Conservation (phyloP, 2,888 invertebrate species). For the Osedax frankpressi region DNA sequence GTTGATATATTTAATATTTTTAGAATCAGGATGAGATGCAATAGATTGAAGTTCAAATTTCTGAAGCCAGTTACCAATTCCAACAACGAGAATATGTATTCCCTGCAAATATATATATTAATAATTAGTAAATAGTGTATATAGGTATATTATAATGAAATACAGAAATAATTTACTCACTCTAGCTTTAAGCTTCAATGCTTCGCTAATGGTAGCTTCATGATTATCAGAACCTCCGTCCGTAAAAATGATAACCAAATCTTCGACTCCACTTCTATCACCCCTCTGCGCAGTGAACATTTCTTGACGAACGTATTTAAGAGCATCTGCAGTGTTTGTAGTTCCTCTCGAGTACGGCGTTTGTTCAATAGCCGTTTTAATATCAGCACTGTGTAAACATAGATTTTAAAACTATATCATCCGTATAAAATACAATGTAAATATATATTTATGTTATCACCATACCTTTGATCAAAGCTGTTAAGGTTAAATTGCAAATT, state of each 20-base stretch:
- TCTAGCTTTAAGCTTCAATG: slow-evolving; percentile 1
- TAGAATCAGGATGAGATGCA: slow-evolving; percentile 13
- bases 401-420: too few species aligned
- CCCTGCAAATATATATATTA: slow-evolving; percentile 4
- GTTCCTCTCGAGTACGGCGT: slow-evolving; percentile 2
- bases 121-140: neutral
- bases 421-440: too few species aligned
- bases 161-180: neutral
- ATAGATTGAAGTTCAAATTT: slow-evolving; percentile 18
- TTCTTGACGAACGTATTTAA: neutral
- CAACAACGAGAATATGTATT: slow-evolving; percentile 14
- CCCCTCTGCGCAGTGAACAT: slow-evolving; percentile 14
- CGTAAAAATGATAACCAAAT: slow-evolving; percentile 21
- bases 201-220: slow-evolving; percentile 5
- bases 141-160: neutral
- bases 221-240: slow-evolving; percentile 20
- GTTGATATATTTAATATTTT: neutral
- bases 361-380: too few species aligned
- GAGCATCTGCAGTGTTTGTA: slow-evolving; percentile 8
- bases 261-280: slow-evolving; percentile 13
- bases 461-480: too few species aligned
- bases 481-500: neutral
- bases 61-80: slow-evolving; percentile 18
- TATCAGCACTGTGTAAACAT: too few species aligned
- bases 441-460: too few species aligned